Base-by-base conservation (phyloP, 2,113 vertebrate genomes). In the Eulemur macaco region DNA sequence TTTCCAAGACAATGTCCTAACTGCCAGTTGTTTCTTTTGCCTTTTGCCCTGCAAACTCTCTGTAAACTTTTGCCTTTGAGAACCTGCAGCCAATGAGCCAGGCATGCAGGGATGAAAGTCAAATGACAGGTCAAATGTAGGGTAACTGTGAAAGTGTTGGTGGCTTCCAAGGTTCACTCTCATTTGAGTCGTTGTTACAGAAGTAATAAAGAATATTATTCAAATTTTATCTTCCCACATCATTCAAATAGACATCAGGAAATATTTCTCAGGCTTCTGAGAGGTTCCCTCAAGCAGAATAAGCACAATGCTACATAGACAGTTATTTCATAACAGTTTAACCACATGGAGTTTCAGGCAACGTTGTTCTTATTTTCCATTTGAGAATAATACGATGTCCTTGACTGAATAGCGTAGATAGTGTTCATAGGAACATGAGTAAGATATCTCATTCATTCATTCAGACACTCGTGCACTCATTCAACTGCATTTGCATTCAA, bases 401-500 rank as follows among this genome's bases (percentile, higher is more conserved):
- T 78, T 81, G 37, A 54, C 6, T 45, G 39, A 77, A 88, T 11
- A 92, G 42, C 88, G 13, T 37, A 81, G 81, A 80, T 56, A 77
- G 50, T 52, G 8, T 45, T 92, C 18, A 64, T 5, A 83, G 20
- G 27, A 95, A 60, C 71, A 42, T 20, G 3, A 89, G 14, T 69
- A 87, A 71, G 21, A 12, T 39, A 83, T 76, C 34, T 81, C 71
- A 96, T 77, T 93, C 60, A 89, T 85, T 81, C 37, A 86, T 45
- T 85, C 77, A 52, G 1, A 63, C 86, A 80, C 27, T 81, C 15
- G 78, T 66, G 56, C 52, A 87, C 76, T 96, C 39, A 94, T 39
- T 71, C 68, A 89, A 86, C 88, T 0, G 20, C 73, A 91, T 90
- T 83, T 97, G 54, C n/a, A 73, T 82, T 97, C 52, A 78, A 68